Conservation (phyloP, 2,113 vertebrate genomes). For the Scalopus aquaticus region DNA sequence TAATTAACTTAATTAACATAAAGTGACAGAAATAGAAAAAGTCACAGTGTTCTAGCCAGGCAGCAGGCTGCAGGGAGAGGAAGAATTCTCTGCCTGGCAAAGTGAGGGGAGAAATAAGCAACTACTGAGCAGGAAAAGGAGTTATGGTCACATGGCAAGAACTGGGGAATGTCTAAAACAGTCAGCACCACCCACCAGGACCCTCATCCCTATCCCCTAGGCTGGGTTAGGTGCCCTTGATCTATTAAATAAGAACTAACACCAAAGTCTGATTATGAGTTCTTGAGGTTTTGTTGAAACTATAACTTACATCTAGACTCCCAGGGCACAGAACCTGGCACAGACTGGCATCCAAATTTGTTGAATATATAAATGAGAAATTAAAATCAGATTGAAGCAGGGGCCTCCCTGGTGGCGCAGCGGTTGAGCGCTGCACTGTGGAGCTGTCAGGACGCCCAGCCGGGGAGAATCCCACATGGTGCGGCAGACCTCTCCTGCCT, state of each 20-base stretch:
- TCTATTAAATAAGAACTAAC: conserved; percentile 6
- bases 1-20: conserved; percentile 66
- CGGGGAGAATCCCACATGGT: too few relatives aligned
- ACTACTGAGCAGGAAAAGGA: background rate
- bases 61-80: background rate
- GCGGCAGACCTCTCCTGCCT: too few relatives aligned
- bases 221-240: background rate
- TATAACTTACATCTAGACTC: background rate
- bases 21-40: conserved; percentile 50
- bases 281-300: background rate
- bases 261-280: background rate
- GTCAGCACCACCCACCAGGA: background rate
- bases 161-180: background rate
- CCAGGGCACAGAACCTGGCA: background rate
- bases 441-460: too few relatives aligned
- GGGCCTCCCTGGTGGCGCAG: too few relatives aligned
- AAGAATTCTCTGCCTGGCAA: conserved; percentile 41
- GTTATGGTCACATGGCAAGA: background rate
- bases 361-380: background rate
- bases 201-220: background rate
- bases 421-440: too few relatives aligned
- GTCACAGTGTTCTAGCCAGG: conserved; percentile 29
- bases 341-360: background rate
- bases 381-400: background rate
- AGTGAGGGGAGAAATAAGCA: conserved; percentile 21